These are phyloP conservation scores for Protaetia brevitarsis DNA, from an alignment of 1,140 invertebrate species.

Conservation along the genomic window DNA sequence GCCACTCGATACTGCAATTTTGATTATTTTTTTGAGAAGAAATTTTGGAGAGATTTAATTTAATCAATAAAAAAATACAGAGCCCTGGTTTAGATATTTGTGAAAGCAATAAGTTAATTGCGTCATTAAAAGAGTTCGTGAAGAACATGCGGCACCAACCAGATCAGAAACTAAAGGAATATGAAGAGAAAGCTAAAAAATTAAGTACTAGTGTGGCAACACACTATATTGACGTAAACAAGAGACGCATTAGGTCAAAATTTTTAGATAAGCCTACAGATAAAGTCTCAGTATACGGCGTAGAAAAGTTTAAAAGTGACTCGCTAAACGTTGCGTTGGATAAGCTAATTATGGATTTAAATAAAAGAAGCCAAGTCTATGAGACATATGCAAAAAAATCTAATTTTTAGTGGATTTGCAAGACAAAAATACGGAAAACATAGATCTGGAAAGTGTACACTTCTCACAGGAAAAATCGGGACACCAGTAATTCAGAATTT, in stretches of 20 bases:
- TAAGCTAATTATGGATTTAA: too few species aligned
- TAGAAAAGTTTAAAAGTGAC: too few species aligned
- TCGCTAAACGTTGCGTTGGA: slow-evolving; percentile 28
- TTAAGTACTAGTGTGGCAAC: neutral
- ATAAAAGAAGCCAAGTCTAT: slow-evolving; percentile 28
- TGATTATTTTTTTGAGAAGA: too few species aligned
- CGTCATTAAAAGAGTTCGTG: slow-evolving; percentile 6
- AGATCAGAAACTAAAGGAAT: slow-evolving; percentile 15
- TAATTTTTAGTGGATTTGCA: slow-evolving; percentile 26
- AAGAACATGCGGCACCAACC: slow-evolving; percentile 5
- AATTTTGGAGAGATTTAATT: too few species aligned
- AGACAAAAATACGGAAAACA: too few species aligned
- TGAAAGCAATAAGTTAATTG: slow-evolving; percentile 14
- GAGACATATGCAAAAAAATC: slow-evolving; percentile 26
- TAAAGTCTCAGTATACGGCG: slow-evolving; percentile 20
- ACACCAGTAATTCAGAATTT: too few species aligned
- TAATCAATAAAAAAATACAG: too few species aligned
- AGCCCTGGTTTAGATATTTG: slow-evolving; percentile 6
- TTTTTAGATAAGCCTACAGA: slow-evolving; percentile 2
- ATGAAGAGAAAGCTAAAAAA: too few species aligned
- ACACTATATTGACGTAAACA: slow-evolving; percentile 11
- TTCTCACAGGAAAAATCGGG: too few species aligned
- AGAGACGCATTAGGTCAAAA: slow-evolving; percentile 13
- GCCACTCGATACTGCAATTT: neutral
- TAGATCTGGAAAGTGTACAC: too few species aligned